phyloP scores from a whole-genome alignment of 2,797 vertebrate genomes.

The Poeciliopsis infans region DNA sequence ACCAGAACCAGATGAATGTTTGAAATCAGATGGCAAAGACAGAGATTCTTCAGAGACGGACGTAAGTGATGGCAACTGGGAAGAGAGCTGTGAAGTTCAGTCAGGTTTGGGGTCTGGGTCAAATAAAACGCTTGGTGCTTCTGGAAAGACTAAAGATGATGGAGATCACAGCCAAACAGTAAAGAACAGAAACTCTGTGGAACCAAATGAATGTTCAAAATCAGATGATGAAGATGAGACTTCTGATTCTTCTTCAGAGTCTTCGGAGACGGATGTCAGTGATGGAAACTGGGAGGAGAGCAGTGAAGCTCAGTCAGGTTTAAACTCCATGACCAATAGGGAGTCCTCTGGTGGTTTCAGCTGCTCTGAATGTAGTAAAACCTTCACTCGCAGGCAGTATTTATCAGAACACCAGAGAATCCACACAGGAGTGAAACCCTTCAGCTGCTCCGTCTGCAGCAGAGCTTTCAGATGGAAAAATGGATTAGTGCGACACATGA shows the following conservation, averaged over 20 bases:
- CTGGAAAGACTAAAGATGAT: constrained; percentile 18
- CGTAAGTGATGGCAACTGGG: not conserved
- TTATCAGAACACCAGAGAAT: not conserved
- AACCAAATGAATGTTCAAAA: not conserved
- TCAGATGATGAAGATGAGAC: not conserved
- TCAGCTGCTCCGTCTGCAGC: not conserved
- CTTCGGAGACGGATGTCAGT: not conserved
- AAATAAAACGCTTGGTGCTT: not conserved
- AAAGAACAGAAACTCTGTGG: not conserved
- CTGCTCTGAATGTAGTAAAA: constrained; percentile 10
- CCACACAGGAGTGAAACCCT: constrained; percentile 5
- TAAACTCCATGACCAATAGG: not conserved
- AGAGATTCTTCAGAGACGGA: not conserved
- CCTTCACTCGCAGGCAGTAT: not conserved
- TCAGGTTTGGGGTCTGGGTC: not conserved
- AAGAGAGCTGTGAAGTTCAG: not conserved
- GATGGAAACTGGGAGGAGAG: constrained; percentile 8
- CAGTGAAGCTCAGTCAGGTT: not conserved
- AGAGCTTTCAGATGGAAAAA: not conserved
- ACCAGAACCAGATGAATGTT: not conserved
- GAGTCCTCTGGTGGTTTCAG: not conserved
- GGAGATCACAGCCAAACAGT: not conserved
- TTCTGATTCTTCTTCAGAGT: not conserved
- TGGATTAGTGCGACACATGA: not conserved
- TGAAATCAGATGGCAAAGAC: not conserved